These are phyloP conservation scores for Ctenomys sociabilis DNA, from an alignment of 2,113 vertebrate species.

Conservation along the genomic window DNA sequence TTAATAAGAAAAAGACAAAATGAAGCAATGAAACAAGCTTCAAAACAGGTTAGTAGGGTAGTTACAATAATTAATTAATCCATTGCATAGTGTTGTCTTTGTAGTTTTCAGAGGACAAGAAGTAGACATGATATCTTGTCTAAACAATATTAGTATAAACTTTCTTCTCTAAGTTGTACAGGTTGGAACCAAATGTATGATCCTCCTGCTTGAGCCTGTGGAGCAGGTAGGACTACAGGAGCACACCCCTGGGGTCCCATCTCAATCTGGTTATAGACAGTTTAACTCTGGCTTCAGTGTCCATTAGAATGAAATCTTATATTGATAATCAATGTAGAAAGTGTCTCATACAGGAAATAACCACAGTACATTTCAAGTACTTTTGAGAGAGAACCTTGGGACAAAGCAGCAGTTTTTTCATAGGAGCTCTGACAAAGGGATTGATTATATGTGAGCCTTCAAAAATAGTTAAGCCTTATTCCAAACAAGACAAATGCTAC, in stretches of 20 bases:
- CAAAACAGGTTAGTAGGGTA: no score
- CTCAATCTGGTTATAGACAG: not conserved
- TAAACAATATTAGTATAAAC: no score
- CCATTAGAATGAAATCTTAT: not conserved
- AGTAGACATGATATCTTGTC: no score
- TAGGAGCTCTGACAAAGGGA: not conserved
- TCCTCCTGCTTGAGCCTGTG: not conserved
- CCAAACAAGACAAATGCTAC: not conserved
- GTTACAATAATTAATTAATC: no score
- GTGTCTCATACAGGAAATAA: not conserved
- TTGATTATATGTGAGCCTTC: not conserved
- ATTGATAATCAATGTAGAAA: not conserved
- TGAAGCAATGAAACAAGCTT: no score
- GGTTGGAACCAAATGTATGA: not conserved
- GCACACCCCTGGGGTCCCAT: not conserved
- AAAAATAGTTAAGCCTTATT: not conserved
- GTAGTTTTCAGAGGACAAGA: no score
- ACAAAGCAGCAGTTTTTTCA: not conserved
- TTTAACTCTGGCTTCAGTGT: not conserved
- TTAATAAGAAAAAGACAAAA: no score
- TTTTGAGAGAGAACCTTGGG: not conserved
- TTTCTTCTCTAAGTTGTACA: not conserved
- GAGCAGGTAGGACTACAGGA: not conserved
- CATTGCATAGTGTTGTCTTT: no score
- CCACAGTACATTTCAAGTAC: not conserved